Evolutionary conservation across 2,888 invertebrate species (phyloP).

Genomic region (Choreutis nemorana): DNA sequence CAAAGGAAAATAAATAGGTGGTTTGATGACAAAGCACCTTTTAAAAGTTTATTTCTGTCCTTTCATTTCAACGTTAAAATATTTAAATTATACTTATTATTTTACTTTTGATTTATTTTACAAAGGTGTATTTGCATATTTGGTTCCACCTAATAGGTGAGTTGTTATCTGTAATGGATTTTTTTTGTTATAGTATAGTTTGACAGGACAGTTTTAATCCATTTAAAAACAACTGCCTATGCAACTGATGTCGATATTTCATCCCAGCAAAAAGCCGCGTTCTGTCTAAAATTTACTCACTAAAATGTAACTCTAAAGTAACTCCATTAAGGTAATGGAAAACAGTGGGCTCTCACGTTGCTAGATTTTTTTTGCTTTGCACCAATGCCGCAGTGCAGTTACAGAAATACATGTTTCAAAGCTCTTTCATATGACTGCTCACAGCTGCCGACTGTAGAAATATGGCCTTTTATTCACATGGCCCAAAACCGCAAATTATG

Average conservation of each 20-base stretch:
- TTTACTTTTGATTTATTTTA: too few species aligned
- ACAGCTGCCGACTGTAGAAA: conserved; percentile 29
- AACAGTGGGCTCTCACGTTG: conserved; percentile 46
- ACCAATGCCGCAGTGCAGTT: conserved; percentile 53
- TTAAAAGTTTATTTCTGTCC: too few species aligned
- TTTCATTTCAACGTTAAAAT: too few species aligned
- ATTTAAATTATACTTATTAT: too few species aligned
- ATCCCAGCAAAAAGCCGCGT: conserved; percentile 8
- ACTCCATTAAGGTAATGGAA: conserved; percentile 58
- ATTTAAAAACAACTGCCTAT: conserved; percentile 11
- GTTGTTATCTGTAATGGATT: too few species aligned
- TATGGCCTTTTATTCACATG: conserved; percentile 45
- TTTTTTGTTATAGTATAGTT: too few species aligned
- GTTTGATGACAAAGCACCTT: too few species aligned
- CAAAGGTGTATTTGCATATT: too few species aligned
- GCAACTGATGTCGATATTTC: conserved; percentile 18
- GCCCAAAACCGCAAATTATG: conserved; percentile 33
- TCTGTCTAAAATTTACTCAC: conserved; percentile 27
- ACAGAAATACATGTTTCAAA: conserved; percentile 54
- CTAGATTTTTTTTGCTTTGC: conserved; percentile 30
- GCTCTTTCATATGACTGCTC: conserved; percentile 46
- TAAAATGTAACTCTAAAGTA: conserved; percentile 44
- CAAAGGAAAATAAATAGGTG: too few species aligned
- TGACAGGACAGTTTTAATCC: too few species aligned
- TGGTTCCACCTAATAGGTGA: too few species aligned